These are phyloP conservation scores for Rugalucina vietnamica DNA, from an alignment of 2,888 invertebrate genomes.

Conservation along the genomic window DNA sequence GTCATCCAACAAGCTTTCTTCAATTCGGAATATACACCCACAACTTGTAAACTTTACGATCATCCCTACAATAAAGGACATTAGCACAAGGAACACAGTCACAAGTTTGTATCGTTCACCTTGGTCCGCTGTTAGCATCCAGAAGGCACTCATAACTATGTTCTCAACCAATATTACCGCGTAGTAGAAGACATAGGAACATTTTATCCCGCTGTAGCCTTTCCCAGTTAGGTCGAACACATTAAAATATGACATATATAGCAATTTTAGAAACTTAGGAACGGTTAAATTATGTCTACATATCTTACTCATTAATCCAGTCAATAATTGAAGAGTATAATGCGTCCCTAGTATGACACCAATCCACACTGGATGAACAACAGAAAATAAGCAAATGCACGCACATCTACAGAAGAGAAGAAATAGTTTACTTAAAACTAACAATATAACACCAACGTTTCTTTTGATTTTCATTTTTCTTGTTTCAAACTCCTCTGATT, in stretches of 20 bases:
- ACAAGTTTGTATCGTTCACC: constrained; percentile 68
- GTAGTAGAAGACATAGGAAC: constrained; percentile 73
- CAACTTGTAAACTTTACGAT: constrained; percentile 73
- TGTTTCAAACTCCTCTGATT: constrained; percentile 60
- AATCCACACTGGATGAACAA: constrained; percentile 62
- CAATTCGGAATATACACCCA: constrained; percentile 63
- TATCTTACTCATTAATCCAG: constrained; percentile 43
- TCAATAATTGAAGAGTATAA: constrained; percentile 52
- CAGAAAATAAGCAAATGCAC: constrained; percentile 63
- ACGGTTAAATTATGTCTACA: constrained; percentile 46
- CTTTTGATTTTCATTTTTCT: constrained; percentile 42
- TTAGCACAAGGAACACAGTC: constrained; percentile 65
- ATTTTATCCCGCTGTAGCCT: constrained; percentile 65
- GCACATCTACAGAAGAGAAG: constrained; percentile 65
- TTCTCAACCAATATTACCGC: constrained; percentile 72
- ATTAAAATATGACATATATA: constrained; percentile 64
- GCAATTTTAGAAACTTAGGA: constrained; percentile 32
- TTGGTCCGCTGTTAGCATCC: constrained; percentile 68
- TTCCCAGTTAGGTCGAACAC: constrained; percentile 65
- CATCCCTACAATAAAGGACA: constrained; percentile 70
- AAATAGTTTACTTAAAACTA: constrained; percentile 59
- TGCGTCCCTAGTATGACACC: constrained; percentile 62
- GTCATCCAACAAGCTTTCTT: constrained; percentile 54
- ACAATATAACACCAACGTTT: constrained; percentile 55
- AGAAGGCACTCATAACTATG: constrained; percentile 72